Conservation (phyloP, 2,888 invertebrate species). For the Tholera decimalis region DNA sequence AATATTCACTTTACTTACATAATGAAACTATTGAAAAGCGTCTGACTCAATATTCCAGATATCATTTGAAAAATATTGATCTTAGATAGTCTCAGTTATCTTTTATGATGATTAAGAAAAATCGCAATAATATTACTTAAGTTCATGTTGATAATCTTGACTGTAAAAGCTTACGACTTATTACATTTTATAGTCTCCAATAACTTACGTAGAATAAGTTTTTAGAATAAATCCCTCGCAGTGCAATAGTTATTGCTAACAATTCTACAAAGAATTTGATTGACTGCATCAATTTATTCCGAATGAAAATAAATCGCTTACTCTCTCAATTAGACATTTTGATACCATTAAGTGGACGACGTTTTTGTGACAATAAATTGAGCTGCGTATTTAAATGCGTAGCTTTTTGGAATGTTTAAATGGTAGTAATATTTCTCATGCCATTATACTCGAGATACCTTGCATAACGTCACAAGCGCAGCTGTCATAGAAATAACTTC, state of each 20-base stretch:
- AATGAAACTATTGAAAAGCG: constrained; percentile 29
- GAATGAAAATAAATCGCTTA: constrained; percentile 14
- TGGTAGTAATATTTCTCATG: neutral
- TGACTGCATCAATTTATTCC: constrained; percentile 21
- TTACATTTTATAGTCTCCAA: constrained; percentile 13
- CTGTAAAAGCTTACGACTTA: neutral
- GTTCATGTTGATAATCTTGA: neutral
- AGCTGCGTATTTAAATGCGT: constrained; percentile 16
- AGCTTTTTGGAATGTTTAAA: neutral
- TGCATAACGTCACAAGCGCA: neutral
- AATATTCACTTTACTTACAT: constrained; percentile 37
- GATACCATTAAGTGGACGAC: constrained; percentile 11
- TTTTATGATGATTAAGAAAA: constrained; percentile 44
- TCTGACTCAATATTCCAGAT: constrained; percentile 30
- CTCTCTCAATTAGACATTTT: constrained; percentile 15
- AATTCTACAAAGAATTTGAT: constrained; percentile 22
- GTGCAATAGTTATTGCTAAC: constrained; percentile 32
- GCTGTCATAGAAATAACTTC: neutral
- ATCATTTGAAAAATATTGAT: constrained; percentile 43
- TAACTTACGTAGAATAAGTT: constrained; percentile 10
- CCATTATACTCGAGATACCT: neutral
- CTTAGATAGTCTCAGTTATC: constrained; percentile 12
- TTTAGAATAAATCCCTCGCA: constrained; percentile 3
- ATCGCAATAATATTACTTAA: constrained; percentile 3
- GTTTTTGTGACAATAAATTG: constrained; percentile 4